phyloP scores from a whole-genome alignment of 2,888 invertebrate genomes.

The Rhabditoides inermis region DNA sequence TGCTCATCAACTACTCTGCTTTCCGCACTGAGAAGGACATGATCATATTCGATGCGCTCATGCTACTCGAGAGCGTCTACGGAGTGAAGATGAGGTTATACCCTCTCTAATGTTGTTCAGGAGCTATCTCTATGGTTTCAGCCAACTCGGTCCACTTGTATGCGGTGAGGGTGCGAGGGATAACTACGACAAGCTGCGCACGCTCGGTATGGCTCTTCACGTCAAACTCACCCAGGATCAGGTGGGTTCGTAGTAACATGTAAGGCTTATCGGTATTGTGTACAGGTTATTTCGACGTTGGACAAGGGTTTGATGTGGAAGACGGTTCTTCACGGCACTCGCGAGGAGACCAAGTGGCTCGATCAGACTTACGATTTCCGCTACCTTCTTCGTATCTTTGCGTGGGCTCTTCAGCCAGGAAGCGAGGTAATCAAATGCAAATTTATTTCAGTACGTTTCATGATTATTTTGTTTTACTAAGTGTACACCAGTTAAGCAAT shows the following conservation, averaged over 20 bases:
- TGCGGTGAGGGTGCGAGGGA: slow-evolving; percentile 21
- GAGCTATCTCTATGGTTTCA: slow-evolving; percentile 4
- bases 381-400: slow-evolving; percentile 28
- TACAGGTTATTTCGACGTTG: slow-evolving; percentile 16
- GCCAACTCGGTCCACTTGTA: slow-evolving; percentile 24
- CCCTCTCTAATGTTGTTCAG: background rate
- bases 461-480: background rate
- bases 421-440: slow-evolving; percentile 15
- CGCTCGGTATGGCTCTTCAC: slow-evolving; percentile 28
- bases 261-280: background rate
- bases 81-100: slow-evolving; percentile 5
- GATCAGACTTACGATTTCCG: slow-evolving; percentile 19
- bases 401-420: slow-evolving; percentile 23
- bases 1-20: slow-evolving; percentile 2
- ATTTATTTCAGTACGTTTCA: background rate
- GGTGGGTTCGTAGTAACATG: slow-evolving; percentile 7
- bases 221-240: slow-evolving; percentile 27
- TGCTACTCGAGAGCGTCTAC: background rate
- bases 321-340: slow-evolving; percentile 15
- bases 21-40: background rate
- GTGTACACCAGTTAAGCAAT: background rate
- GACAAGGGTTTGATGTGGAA: slow-evolving; percentile 14
- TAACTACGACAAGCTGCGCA: slow-evolving; percentile 29
- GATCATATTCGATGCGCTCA: slow-evolving; percentile 2
- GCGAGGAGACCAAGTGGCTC: no score